Percentiles rank a stretch among this genome's conserved stretches.
phyloP scores from a whole-genome alignment of 2,113 vertebrate genomes.

The Herpetotheres cachinnans region DNA sequence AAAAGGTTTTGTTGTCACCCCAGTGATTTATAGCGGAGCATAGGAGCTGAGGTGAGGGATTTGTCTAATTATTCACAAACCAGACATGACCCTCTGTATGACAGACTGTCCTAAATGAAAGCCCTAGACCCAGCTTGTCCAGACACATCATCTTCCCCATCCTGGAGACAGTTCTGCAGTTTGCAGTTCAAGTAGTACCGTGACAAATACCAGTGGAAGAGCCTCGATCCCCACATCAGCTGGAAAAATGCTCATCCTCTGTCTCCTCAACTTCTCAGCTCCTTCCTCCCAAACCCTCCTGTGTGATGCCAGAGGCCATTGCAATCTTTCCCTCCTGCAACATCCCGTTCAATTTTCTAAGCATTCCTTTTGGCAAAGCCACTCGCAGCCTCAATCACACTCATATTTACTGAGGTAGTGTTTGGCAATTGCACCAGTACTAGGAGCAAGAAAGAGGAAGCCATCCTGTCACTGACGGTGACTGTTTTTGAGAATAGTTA shows the following conservation, averaged over 20 bases:
- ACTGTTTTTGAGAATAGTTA: neutral
- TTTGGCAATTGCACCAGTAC: neutral
- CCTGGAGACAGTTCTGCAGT: neutral
- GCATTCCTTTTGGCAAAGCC: neutral
- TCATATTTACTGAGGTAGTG: neutral
- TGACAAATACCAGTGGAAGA: neutral
- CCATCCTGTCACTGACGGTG: neutral
- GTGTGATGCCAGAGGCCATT: neutral
- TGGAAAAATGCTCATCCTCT: neutral
- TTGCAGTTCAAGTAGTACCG: neutral
- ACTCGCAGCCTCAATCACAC: neutral
- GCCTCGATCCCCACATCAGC: rapidly evolving
- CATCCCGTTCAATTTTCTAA: neutral
- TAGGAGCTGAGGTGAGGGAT: neutral
- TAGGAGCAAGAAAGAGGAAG: neutral
- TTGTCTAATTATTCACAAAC: neutral
- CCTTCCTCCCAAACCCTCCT: neutral
- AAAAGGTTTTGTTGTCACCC: neutral
- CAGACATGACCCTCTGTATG: neutral
- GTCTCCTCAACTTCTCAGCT: neutral
- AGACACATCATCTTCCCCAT: neutral
- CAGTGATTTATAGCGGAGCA: neutral
- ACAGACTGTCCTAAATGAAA: neutral
- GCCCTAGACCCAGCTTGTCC: neutral
- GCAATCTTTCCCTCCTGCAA: neutral